Conservation (phyloP, 2,888 invertebrate species). For the Blastobasis lacticolella region DNA sequence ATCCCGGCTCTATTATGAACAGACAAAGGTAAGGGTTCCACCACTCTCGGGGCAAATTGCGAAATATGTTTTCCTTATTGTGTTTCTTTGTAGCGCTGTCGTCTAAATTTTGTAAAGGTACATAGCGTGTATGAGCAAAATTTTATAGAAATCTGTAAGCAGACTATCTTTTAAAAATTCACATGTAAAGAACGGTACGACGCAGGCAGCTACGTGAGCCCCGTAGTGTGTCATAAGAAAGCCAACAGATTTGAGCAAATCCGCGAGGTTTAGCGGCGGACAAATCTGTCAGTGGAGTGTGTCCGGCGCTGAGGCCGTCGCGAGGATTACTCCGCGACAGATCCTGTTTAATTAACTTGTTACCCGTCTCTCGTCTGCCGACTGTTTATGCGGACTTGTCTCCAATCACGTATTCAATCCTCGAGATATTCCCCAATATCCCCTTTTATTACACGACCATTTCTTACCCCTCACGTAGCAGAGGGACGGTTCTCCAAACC, state of each 20-base stretch:
- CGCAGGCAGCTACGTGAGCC: constrained; percentile 11
- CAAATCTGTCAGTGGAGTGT: constrained; percentile 23
- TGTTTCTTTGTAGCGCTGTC: too few relatives aligned
- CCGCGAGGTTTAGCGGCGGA: constrained; percentile 26
- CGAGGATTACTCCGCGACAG: constrained; percentile 34
- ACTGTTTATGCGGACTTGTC: too few relatives aligned
- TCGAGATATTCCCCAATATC: too few relatives aligned
- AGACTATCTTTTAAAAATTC: too few relatives aligned
- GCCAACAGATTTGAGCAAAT: constrained; percentile 23
- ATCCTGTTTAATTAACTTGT: constrained; percentile 52
- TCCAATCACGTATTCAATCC: too few relatives aligned
- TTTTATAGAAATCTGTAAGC: too few relatives aligned
- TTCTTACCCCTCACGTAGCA: neutral
- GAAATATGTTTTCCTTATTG: too few relatives aligned
- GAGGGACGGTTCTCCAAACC: neutral
- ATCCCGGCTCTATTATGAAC: constrained; percentile 5
- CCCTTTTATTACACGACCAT: too few relatives aligned
- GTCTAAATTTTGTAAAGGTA: too few relatives aligned
- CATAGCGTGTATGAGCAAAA: too few relatives aligned
- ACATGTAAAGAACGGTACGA: too few relatives aligned
- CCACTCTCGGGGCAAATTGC: too few relatives aligned
- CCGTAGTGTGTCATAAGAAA: constrained; percentile 18
- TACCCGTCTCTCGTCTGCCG: constrained; percentile 16
- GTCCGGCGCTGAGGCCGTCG: constrained; percentile 11
- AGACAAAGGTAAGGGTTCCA: neutral